Base-by-base conservation (phyloP, 2,888 invertebrate genomes). In the Elmis aenea region DNA sequence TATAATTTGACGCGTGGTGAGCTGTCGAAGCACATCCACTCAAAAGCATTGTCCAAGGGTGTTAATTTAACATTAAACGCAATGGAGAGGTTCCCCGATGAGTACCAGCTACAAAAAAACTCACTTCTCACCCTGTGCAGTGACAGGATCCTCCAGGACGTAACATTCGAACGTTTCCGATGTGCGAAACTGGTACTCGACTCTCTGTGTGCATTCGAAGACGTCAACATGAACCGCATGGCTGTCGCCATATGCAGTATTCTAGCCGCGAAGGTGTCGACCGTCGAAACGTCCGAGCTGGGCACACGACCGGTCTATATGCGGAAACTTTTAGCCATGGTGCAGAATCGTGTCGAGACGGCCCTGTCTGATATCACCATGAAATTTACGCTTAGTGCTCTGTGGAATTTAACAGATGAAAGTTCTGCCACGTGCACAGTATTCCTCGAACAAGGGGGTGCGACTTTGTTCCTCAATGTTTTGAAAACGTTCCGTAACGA, bases 401-500 rank as follows among this genome's bases (percentile, higher is more conserved):
- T 85, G 13, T 85, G 85, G 85, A 85, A 85, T 65, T 68, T 85
- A 26, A 85, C 85, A 26, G 85, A 85, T 59, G 85, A 85, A 61
- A 83, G 83, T 46, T 77, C 83, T 1, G 73, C 73, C 12, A 83
- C 84, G 0, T 85, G 85, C 56, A 66, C 69, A 38, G 79, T 81
- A 6, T 85, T 85, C 58, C 66, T 85, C 23, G 71, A 75, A 26
- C 76, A 80, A 56, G 76, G 76, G 10, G 85, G 85, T 2, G 73
- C 83, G 54, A 69, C 74, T 23, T 65, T 84, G 27, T 85, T 83
- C 52, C 68, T 83, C 42, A 69, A 75, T 45, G 79, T 83, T 15
- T 64, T 84, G n/a, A 71, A 74, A 55, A 74, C 73, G 27, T 82
- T 81, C 53, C 69, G 71, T 30, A 72, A 73, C 14, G 76, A 80